Conservation (phyloP, 2,888 invertebrate species). For the Serrognathus titanus region DNA sequence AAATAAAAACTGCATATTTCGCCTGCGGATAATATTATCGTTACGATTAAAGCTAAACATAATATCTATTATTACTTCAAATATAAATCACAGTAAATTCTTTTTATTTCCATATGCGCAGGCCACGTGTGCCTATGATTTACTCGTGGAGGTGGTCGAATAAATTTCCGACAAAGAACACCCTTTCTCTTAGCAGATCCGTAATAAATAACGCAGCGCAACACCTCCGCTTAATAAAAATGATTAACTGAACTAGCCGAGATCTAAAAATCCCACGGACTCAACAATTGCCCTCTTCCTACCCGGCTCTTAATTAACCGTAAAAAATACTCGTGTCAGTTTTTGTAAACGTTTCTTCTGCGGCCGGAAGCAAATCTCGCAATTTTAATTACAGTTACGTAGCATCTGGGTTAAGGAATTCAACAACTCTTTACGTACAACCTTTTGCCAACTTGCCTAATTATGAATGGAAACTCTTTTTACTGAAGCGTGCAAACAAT, state of each 20-base stretch:
- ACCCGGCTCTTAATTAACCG: slow-evolving; percentile 28
- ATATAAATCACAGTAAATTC: too few species aligned
- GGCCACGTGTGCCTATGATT: too few species aligned
- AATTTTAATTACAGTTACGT: slow-evolving; percentile 30
- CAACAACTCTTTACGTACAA: too few species aligned
- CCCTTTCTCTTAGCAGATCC: not conserved
- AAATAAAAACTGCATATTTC: too few species aligned
- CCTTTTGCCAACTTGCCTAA: too few species aligned
- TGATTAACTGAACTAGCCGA: slow-evolving; percentile 2
- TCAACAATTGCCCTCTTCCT: slow-evolving; percentile 19
- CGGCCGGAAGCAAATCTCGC: slow-evolving; percentile 30
- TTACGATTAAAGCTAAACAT: too few species aligned
- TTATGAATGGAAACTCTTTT: not conserved
- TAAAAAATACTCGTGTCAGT: slow-evolving; percentile 14
- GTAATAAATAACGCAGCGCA: slow-evolving; percentile 4
- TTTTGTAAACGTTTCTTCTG: slow-evolving; percentile 26
- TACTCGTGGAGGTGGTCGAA: too few species aligned
- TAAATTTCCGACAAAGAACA: too few species aligned
- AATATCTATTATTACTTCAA: too few species aligned
- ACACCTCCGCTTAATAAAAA: slow-evolving; percentile 18
- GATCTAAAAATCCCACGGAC: slow-evolving; percentile 13
- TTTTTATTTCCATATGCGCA: too few species aligned
- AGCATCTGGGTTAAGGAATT: slow-evolving; percentile 12
- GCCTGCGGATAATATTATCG: too few species aligned
- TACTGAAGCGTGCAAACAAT: slow-evolving; percentile 10